Evolutionary conservation across 2,797 vertebrate species (phyloP), one percentile per base, ranked within the genome.

Genomic region (Microchirus variegatus): DNA sequence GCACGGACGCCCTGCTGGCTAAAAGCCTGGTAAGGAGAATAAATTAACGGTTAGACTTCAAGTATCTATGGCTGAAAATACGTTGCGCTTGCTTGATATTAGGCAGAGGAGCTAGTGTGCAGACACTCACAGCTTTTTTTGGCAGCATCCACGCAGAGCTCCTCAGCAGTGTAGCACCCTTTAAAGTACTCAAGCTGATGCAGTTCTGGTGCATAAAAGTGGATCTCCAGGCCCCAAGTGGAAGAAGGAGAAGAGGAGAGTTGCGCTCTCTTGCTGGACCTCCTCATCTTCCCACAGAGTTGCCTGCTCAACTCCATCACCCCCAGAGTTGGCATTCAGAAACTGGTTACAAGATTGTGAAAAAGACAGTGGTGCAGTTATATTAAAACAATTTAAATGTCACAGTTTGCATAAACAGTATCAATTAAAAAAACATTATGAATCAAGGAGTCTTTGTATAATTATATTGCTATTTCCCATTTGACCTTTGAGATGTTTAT

Each of bases 211-310:
- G 90, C 74, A 81, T 98, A 99, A 78, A 98, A 96, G 67, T 93
- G 87, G 61, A 99, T 90, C 75, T 97, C 95, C 53, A 97, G 85
- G 49, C 96, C 96, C 37, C 82, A 84, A 50, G 89, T 85, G 56
- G 87, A 55, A 26, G 77, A 85, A 5, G 93, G 90, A 68, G 91
- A 84, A 54, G 86, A 62, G 37, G 77, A 82, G 54, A 91, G 80
- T 14, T 95, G 95, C 0, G 66, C 78, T 59, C 90, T 96, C 81
- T 85, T 94, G 36, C 73, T 95, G 19, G 93, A 92, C 88, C 83
- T 94, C 92, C 93, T 95, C 95, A 97, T 96, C 88, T 98, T 99
- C 73, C 95, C 93, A 92, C 98, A 98, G 91, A 99, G 97, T 92
- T 96, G 96, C 95, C 96, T 95, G 78, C 94, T 94, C 86, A 93